Percentiles rank a stretch among this genome's conserved stretches.
phyloP scores from a whole-genome alignment of 2,797 vertebrate genomes.

The Danio choprae region DNA sequence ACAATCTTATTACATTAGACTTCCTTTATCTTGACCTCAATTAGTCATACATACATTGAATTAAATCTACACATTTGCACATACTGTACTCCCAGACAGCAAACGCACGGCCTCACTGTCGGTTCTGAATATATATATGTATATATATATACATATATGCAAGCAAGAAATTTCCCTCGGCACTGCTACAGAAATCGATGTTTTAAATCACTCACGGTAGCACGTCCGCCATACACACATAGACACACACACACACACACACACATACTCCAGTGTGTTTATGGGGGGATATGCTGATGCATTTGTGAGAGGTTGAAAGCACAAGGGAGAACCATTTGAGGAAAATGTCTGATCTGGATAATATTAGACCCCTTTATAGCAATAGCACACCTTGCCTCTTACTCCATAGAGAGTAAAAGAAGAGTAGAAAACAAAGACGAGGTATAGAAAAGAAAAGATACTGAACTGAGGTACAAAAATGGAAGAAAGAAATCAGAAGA shows the following conservation, averaged over 20 bases:
- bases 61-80: constrained; percentile 16
- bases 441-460: background rate
- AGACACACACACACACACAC: background rate
- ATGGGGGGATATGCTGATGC: constrained; percentile 10
- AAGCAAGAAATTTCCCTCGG: constrained; percentile 1
- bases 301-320: constrained; percentile 11
- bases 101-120: constrained; percentile 26
- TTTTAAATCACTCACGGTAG: constrained; percentile 12
- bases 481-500: background rate
- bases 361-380: constrained; percentile 4
- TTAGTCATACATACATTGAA: constrained; percentile 32
- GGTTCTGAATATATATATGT: constrained; percentile 14
- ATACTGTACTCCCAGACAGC: constrained; percentile 4
- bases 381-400: background rate
- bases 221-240: background rate
- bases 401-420: background rate
- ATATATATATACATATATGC: constrained; percentile 30
- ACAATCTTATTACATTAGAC: background rate
- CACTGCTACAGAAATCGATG: background rate
- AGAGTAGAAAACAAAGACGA: background rate
- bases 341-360: background rate
- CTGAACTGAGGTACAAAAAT: background rate
- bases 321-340: constrained; percentile 5
- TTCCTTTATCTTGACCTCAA: constrained; percentile 28
- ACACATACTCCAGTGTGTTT: constrained; percentile 1